phyloP scores from a whole-genome alignment of 2,113 vertebrate species.

The Oreamnos americanus region DNA sequence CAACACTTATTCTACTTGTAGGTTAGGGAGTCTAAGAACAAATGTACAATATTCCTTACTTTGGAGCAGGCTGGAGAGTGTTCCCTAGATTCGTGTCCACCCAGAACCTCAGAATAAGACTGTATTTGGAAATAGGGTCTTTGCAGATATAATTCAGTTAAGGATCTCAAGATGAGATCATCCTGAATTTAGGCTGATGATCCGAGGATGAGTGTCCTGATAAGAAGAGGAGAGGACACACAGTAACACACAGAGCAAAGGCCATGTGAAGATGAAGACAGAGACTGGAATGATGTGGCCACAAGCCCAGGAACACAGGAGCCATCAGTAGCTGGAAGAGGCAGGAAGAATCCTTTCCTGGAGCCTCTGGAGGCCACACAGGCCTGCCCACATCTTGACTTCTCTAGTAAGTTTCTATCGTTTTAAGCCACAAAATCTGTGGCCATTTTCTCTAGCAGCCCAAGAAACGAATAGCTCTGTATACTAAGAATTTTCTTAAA shows the following conservation, averaged over 20 bases:
- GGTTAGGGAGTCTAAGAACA: not conserved
- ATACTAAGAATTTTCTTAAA: not conserved
- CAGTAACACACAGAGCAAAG: not conserved
- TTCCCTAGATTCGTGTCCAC: accelerated
- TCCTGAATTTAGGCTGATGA: not conserved
- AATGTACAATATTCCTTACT: not conserved
- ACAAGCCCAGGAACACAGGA: not conserved
- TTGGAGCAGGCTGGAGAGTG: too few relatives aligned
- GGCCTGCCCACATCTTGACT: not conserved
- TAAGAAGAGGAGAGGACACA: not conserved
- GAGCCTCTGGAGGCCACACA: not conserved
- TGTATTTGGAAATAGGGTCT: not conserved
- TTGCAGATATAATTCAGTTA: not conserved
- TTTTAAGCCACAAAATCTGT: not conserved
- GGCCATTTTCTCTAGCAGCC: not conserved
- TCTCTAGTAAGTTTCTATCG: not conserved
- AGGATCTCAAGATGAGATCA: not conserved
- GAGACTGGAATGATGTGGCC: not conserved
- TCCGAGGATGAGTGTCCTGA: not conserved
- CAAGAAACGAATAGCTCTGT: not conserved
- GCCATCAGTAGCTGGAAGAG: not conserved
- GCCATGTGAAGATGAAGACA: not conserved
- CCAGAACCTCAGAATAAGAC: not conserved
- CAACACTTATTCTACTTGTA: accelerated
- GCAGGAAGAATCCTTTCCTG: not conserved